Percentiles rank a stretch among this genome's conserved stretches.
These are phyloP conservation scores for Lepidocolaptes lacrymiger DNA, from an alignment of 2,797 vertebrate genomes.

Conservation along the genomic window DNA sequence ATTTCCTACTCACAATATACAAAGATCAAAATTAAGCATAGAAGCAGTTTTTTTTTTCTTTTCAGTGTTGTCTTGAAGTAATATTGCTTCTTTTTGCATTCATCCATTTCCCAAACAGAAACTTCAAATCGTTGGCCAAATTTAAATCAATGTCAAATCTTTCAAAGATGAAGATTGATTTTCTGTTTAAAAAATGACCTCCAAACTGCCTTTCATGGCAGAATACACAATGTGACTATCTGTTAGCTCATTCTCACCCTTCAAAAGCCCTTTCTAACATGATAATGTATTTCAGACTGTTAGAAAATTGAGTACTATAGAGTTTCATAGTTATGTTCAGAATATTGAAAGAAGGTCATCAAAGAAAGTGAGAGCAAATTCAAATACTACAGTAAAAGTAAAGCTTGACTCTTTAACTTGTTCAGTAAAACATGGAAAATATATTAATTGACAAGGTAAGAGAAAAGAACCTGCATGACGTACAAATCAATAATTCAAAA, in stretches of 20 bases:
- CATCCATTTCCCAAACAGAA: conserved; percentile 8
- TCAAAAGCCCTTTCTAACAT: conserved; percentile 25
- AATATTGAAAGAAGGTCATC: neutral
- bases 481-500: neutral
- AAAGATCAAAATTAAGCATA: neutral
- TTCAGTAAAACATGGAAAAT: neutral
- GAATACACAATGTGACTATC: neutral
- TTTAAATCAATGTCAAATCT: conserved; percentile 15
- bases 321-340: neutral
- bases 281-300: conserved; percentile 5
- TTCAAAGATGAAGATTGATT: conserved; percentile 22
- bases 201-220: neutral
- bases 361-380: neutral
- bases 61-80: neutral
- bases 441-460: neutral
- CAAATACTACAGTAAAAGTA: neutral
- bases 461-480: neutral
- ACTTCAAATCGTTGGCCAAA: neutral
- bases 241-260: conserved; percentile 22
- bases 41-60: neutral
- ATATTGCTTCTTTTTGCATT: neutral
- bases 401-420: neutral
- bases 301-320: neutral
- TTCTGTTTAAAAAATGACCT: conserved; percentile 11
- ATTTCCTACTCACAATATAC: neutral